Evolutionary conservation across 2,888 invertebrate genomes (phyloP).

Genomic region (Melipona beecheii): DNA sequence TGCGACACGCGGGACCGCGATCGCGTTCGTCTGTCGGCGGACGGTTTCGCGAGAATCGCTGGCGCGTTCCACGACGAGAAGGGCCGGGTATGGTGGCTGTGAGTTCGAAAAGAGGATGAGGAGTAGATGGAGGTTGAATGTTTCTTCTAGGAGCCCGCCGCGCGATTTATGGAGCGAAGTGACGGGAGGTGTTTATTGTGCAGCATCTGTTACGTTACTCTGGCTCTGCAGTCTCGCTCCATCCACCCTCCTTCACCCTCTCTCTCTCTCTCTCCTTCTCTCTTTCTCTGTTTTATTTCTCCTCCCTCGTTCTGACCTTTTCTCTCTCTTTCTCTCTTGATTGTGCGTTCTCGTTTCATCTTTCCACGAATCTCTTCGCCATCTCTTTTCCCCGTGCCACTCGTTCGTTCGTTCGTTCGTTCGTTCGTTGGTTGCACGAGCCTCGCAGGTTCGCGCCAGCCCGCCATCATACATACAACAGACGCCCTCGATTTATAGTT

Average conservation of each 20-base stretch:
- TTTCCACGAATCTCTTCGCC: conserved; percentile 53
- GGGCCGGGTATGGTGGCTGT: conserved; percentile 62
- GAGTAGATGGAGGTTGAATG: conserved; percentile 81
- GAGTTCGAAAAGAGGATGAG: conserved; percentile 75
- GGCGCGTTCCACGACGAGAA: conserved; percentile 59
- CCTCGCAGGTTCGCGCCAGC: conserved; percentile 77
- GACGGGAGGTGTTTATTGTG: conserved; percentile 84
- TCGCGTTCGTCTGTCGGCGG: conserved; percentile 35
- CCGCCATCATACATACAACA: conserved; percentile 83
- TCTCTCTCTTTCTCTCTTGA: conserved; percentile 40
- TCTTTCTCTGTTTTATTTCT: neutral
- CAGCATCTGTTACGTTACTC: conserved; percentile 83
- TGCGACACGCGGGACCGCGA: neutral
- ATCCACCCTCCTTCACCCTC: conserved; percentile 4
- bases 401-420: conserved; percentile 55
- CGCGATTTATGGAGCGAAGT: conserved; percentile 84
- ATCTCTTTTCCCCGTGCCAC: conserved; percentile 63
- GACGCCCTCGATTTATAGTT: conserved; percentile 83
- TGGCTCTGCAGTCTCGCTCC: conserved; percentile 71
- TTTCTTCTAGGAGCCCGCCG: conserved; percentile 83
- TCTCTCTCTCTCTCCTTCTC: neutral
- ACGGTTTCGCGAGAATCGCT: conserved; percentile 57
- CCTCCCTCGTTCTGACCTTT: neutral
- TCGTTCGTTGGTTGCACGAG: conserved; percentile 63
- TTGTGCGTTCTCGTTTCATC: conserved; percentile 43